Base-by-base conservation (phyloP, 2,113 vertebrate genomes). In the Coreoperca whiteheadi region DNA sequence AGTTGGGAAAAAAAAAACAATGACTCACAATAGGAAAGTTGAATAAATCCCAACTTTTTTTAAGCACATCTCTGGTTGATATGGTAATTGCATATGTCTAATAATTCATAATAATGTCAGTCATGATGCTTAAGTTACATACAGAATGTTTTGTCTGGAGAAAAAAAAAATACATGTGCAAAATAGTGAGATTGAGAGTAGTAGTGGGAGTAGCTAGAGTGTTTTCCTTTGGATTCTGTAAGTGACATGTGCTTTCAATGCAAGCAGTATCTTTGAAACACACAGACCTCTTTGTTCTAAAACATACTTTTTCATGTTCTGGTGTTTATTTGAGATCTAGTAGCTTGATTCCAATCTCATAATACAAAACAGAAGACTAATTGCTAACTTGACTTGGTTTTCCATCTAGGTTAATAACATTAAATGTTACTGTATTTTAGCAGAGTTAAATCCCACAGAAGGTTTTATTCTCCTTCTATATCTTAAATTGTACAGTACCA, bases 231-330 rank as follows among this genome's bases (percentile, higher is more conserved):
- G 23, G 64, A 61, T 64, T 68, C 48, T 25, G n/a, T 50, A 23
- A 53, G 71, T 37, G 46, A 89, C 87, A 91, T 88, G 66, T 92
- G 81, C 85, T 92, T 89, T 73, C 57, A 86, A 79, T 91, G 81
- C 77, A 73, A 65, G 53, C 21, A 10, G 37, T 65, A 50, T 56
- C 73, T 83, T 81, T 78, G 64, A 84, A 87, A 74, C 81, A 85
- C 77, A 85, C 10, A 50, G 30, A 48, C 23, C 12, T 63, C 69
- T 75, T 92, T 90, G 88, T 81, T 85, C 30, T 53, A 51, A 69
- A 65, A 37, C 30, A n/a, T 15, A 15, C 61, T 65, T 50, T 54
- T 70, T 64, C 34, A 53, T 83, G 66, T 60, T 69, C 37, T 73
- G 48, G 2, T 79, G 65, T 82, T 87, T 77, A 46, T 65, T 72